Evolutionary conservation across 30 jellyfish, hydroid and myxozoan genomes (phyloP).

Genomic region (Sanderia malayensis): DNA sequence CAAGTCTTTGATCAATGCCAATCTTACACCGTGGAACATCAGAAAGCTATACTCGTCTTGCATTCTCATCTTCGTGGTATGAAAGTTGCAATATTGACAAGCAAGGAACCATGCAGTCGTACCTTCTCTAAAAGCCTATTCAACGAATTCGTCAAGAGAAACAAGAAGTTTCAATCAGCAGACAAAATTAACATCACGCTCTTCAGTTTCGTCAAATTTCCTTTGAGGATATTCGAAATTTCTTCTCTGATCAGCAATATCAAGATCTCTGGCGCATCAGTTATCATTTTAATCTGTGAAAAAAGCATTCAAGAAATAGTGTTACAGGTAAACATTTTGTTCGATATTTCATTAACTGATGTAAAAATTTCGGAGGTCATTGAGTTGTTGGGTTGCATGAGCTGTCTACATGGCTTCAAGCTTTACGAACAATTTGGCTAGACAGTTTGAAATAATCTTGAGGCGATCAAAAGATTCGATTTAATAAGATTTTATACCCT

Average conservation of each 20-base stretch:
- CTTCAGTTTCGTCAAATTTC: conserved; percentile 6
- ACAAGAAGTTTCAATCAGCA: neutral
- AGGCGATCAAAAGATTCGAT: no score
- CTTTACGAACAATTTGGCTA: no score
- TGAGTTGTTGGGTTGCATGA: no score
- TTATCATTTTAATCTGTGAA: conserved; percentile 8
- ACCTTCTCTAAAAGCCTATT: neutral
- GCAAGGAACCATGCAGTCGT: conserved; percentile 31
- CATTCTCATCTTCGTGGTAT: conserved; percentile 21
- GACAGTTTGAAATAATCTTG: no score
- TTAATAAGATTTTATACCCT: no score
- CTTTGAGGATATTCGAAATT: conserved; percentile 3
- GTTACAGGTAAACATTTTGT: conserved; percentile 27
- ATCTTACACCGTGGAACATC: conserved; percentile 3
- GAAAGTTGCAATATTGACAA: conserved; percentile 25
- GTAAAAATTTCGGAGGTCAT: no score
- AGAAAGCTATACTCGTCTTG: conserved; percentile 24
- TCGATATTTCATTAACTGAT: no score
- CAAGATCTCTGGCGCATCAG: conserved; percentile 7
- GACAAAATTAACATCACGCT: conserved; percentile 4
- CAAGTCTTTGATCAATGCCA: neutral
- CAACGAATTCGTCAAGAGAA: conserved; percentile 1
- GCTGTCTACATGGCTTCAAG: no score
- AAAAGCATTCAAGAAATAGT: conserved; percentile 12
- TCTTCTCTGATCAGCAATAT: conserved; percentile 1